Percentiles rank a stretch among this genome's conserved stretches.
Evolutionary conservation across 2,113 vertebrate species (phyloP).

Genomic region (Propithecus coquereli): DNA sequence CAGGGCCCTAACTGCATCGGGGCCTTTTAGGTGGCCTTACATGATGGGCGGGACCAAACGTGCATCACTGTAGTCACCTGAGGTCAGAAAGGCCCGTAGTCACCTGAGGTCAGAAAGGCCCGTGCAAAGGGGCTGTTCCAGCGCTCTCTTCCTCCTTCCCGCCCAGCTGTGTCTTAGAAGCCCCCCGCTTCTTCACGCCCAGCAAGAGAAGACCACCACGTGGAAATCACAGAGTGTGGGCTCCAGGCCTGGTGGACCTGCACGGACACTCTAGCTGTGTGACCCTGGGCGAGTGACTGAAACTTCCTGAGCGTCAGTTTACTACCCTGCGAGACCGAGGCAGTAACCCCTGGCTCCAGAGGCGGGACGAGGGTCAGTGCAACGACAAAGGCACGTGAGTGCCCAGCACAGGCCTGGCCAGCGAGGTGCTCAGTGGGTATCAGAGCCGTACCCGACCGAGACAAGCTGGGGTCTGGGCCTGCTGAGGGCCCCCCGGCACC

Average conservation of each 20-base stretch:
- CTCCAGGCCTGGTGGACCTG: rapidly evolving
- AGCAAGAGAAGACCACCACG: rapidly evolving
- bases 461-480: rapidly evolving
- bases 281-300: too few species aligned
- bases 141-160: too few species aligned
- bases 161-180: too few species aligned
- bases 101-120: background rate
- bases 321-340: background rate
- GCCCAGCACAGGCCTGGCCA: background rate
- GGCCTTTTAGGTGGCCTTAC: rapidly evolving
- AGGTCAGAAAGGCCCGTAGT: background rate
- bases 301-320: background rate
- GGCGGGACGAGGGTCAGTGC: rapidly evolving
- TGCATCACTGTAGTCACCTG: rapidly evolving
- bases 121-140: rapidly evolving
- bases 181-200: background rate
- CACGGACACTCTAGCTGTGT: background rate
- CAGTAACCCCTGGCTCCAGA: background rate
- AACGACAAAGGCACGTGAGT: background rate
- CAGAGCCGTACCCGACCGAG: rapidly evolving
- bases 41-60: background rate
- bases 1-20: rapidly evolving
- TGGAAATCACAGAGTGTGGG: background rate
- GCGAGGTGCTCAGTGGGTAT: rapidly evolving
- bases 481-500: background rate